Evolutionary conservation across 2,888 invertebrate species (phyloP).

Genomic region (Drosophila mimetica): DNA sequence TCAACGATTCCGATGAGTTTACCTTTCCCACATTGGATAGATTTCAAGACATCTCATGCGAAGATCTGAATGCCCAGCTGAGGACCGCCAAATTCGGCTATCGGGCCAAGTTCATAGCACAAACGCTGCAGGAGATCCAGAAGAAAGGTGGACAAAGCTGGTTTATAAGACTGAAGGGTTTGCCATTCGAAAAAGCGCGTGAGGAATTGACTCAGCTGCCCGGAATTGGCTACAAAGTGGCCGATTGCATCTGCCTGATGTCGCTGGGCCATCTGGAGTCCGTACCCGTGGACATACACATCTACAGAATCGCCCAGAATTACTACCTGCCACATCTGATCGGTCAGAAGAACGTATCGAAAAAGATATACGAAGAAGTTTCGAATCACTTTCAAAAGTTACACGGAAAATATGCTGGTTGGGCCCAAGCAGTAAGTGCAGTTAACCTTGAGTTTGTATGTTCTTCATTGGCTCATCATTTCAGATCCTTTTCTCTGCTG

Average conservation of each 20-base stretch:
- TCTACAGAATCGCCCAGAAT: conserved; percentile 94
- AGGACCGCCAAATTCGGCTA: conserved; percentile 93
- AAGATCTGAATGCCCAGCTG: conserved; percentile 89
- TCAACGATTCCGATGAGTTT: conserved; percentile 89
- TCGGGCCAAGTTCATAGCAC: conserved; percentile 93
- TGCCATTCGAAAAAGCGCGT: conserved; percentile 90
- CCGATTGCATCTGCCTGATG: conserved; percentile 99
- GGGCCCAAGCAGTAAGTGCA: conserved; percentile 95
- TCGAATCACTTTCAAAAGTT: conserved; percentile 91
- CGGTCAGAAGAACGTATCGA: conserved; percentile 90
- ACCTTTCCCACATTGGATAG: conserved; percentile 92
- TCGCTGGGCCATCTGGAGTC: conserved; percentile 94
- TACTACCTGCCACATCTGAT: conserved; percentile 92
- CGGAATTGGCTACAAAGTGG: conserved; percentile 98
- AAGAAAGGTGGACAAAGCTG: conserved; percentile 89
- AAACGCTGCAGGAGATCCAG: conserved; percentile 89
- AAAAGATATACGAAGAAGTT: conserved; percentile 93
- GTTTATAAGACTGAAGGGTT: conserved; percentile 88
- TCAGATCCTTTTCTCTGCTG: conserved; percentile 24
- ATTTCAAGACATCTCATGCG: conserved; percentile 80
- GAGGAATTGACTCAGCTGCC: conserved; percentile 90
- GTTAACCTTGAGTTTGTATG: not conserved
- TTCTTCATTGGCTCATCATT: not conserved
- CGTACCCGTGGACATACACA: conserved; percentile 98
- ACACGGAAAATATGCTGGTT: conserved; percentile 95